phyloP scores from a whole-genome alignment of 1,140 invertebrate genomes.

The Cotesia glomerata region DNA sequence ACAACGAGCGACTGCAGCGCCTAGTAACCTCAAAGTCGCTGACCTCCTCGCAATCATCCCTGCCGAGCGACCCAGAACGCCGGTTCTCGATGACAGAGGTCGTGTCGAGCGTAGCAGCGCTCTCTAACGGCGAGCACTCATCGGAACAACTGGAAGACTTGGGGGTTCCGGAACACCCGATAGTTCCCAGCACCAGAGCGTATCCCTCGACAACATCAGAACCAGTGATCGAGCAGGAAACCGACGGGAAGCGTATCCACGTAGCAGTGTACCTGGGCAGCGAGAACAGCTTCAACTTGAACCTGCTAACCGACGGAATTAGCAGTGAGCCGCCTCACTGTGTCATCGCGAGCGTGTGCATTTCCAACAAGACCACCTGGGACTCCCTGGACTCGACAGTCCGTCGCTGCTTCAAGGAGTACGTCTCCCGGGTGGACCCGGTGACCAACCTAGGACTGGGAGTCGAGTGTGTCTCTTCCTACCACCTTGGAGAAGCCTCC shows the following conservation, averaged over 20 bases:
- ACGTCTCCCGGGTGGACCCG: constrained; percentile 90
- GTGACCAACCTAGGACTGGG: constrained; percentile 89
- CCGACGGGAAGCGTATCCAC: constrained; percentile 85
- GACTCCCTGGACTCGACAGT: constrained; percentile 91
- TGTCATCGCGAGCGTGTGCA: constrained; percentile 85
- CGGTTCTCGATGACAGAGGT: constrained; percentile 68
- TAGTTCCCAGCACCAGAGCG: constrained; percentile 59
- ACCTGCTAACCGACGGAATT: constrained; percentile 57
- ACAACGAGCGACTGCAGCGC: constrained; percentile 92
- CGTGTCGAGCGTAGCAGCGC: constrained; percentile 55
- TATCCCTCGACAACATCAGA: constrained; percentile 65
- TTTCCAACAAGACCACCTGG: constrained; percentile 94
- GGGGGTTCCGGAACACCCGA: constrained; percentile 62
- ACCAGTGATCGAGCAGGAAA: constrained; percentile 68
- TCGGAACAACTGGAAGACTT: constrained; percentile 63
- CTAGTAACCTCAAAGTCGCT: constrained; percentile 82
- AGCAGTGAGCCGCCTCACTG: constrained; percentile 68
- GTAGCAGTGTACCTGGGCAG: constrained; percentile 85
- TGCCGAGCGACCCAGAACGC: constrained; percentile 67
- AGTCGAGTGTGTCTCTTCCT: constrained; percentile 87
- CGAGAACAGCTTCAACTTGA: constrained; percentile 75
- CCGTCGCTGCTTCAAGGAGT: constrained; percentile 92
- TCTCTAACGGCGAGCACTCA: constrained; percentile 56
- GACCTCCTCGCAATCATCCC: constrained; percentile 79
- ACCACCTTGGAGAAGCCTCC: constrained; percentile 88